These are phyloP conservation scores for Papilio glaucus DNA, from an alignment of 1,140 invertebrate species.

Conservation along the genomic window DNA sequence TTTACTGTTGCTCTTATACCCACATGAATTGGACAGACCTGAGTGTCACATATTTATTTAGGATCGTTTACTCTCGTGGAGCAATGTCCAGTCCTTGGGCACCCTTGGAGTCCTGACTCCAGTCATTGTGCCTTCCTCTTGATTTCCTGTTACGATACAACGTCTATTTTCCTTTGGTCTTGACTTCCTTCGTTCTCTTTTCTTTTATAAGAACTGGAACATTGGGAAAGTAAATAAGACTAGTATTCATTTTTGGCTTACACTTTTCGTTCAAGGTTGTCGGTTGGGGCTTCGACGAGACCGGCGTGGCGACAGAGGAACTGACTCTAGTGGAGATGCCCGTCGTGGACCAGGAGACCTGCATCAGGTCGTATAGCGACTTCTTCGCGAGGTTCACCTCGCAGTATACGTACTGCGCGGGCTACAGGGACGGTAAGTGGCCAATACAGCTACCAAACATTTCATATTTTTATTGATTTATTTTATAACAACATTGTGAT, in stretches of 20 bases:
- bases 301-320: slow-evolving; percentile 80
- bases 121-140: too few relatives aligned
- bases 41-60: too few relatives aligned
- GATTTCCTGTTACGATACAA: too few relatives aligned
- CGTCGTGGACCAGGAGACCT: slow-evolving; percentile 82
- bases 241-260: neutral
- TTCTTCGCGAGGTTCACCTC: slow-evolving; percentile 84
- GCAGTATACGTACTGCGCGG: slow-evolving; percentile 86
- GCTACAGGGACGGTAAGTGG: slow-evolving; percentile 81
- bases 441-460: neutral
- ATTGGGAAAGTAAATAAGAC: too few relatives aligned
- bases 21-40: too few relatives aligned
- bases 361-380: slow-evolving; percentile 83
- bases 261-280: slow-evolving; percentile 80
- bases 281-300: slow-evolving; percentile 86
- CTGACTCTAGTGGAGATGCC: slow-evolving; percentile 83
- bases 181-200: too few relatives aligned
- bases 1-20: too few relatives aligned
- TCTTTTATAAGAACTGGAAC: too few relatives aligned
- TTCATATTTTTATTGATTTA: neutral
- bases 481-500: neutral
- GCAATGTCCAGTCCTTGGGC: too few relatives aligned
- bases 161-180: too few relatives aligned
- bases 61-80: too few relatives aligned
- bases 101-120: too few relatives aligned